phyloP scores from a whole-genome alignment of 2,888 invertebrate species.

The Drosophila helvetica region DNA sequence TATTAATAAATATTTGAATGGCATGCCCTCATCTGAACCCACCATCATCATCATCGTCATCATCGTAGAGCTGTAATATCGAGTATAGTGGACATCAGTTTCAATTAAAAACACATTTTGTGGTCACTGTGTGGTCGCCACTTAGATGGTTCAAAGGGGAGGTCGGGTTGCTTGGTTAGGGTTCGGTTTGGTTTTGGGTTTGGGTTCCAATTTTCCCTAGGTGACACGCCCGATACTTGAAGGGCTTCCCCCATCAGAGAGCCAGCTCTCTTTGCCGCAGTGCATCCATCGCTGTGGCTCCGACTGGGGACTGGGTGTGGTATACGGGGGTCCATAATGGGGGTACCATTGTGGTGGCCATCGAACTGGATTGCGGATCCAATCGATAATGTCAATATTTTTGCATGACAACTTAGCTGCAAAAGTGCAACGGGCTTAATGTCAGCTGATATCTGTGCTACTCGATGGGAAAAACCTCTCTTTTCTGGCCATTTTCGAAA shows the following conservation, averaged over 20 bases:
- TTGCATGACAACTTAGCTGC: slow-evolving; percentile 31
- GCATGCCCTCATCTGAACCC: slow-evolving; percentile 68
- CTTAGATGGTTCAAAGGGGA: slow-evolving; percentile 7
- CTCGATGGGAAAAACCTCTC: background rate
- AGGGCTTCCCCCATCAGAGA: slow-evolving; percentile 23
- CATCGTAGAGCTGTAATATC: slow-evolving; percentile 14
- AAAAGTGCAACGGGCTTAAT: slow-evolving; percentile 42
- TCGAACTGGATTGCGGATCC: slow-evolving; percentile 11
- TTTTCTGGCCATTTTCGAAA: no score
- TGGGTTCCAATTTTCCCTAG: slow-evolving; percentile 21
- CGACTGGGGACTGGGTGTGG: background rate
- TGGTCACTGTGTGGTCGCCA: slow-evolving; percentile 63
- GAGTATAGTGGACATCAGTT: slow-evolving; percentile 52
- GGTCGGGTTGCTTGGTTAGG: slow-evolving; percentile 2
- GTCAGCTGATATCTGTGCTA: slow-evolving; percentile 41
- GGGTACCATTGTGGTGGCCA: slow-evolving; percentile 20
- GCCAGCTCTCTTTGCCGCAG: no score
- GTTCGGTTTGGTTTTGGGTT: slow-evolving; percentile 16
- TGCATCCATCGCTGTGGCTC: slow-evolving; percentile 11
- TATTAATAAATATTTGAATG: slow-evolving; percentile 77
- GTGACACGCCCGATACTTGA: slow-evolving; percentile 46
- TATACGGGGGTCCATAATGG: no score
- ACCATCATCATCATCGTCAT: slow-evolving; percentile 15
- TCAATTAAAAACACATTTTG: slow-evolving; percentile 78
- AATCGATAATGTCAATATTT: slow-evolving; percentile 52